phyloP scores from a whole-genome alignment of 2,888 invertebrate genomes.

The Noctua fimbriata region DNA sequence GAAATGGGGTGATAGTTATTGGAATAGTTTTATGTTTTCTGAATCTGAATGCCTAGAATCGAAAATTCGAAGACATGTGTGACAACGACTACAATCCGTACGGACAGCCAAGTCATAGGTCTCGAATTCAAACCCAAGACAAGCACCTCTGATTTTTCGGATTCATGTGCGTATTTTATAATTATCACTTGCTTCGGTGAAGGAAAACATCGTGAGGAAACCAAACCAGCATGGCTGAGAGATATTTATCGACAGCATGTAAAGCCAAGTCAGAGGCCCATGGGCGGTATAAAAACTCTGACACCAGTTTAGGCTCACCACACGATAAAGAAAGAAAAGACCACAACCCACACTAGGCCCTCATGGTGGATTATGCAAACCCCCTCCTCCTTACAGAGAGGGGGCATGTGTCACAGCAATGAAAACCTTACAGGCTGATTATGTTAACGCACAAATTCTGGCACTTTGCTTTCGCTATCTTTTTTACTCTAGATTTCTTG shows the following conservation, averaged over 20 bases:
- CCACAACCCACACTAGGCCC: background rate
- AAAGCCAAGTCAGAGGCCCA: background rate
- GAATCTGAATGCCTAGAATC: background rate
- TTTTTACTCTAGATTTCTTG: background rate
- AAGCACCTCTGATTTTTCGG: background rate
- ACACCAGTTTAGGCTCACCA: background rate
- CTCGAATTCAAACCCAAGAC: background rate
- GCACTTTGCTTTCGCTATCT: background rate
- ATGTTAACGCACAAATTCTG: background rate
- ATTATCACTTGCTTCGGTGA: background rate
- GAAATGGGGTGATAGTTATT: constrained; percentile 20
- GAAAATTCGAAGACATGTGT: background rate
- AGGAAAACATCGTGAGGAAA: background rate
- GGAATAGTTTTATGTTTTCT: background rate
- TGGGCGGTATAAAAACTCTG: background rate
- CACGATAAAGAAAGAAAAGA: background rate
- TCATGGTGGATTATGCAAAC: background rate
- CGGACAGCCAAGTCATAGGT: background rate
- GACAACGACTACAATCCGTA: background rate
- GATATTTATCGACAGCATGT: background rate
- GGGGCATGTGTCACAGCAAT: background rate
- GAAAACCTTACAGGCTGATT: background rate
- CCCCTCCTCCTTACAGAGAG: background rate
- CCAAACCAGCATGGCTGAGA: background rate
- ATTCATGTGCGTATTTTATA: background rate